Conservation (phyloP, 2,113 vertebrate species). For the Meles meles region DNA sequence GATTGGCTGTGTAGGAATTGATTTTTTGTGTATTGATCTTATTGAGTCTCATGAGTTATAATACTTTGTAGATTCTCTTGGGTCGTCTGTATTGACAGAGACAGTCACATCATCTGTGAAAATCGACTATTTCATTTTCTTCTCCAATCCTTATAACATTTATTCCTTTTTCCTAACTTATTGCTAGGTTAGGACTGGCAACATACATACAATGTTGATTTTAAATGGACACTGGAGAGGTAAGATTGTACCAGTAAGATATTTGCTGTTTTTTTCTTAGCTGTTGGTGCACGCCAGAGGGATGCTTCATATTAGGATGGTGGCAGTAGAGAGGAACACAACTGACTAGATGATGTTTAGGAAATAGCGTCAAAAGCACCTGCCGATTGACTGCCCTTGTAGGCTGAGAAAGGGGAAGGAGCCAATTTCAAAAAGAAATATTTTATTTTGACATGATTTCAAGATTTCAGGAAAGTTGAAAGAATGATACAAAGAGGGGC, state of each 20-base stretch:
- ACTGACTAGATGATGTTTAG: background rate
- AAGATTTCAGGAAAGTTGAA: background rate
- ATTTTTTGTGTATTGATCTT: background rate
- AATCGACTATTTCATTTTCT: background rate
- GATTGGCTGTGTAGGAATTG: background rate
- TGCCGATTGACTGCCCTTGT: background rate
- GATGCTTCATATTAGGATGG: background rate
- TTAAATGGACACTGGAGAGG: background rate
- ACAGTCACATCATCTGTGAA: background rate
- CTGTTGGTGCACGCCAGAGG: background rate
- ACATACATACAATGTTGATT: background rate
- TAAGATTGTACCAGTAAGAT: background rate
- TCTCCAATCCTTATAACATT: background rate
- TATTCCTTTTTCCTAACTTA: background rate
- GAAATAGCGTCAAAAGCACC: background rate
- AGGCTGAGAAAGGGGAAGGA: background rate
- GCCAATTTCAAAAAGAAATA: background rate
- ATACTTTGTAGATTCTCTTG: background rate
- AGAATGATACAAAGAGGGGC: background rate
- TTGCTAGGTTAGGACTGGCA: background rate
- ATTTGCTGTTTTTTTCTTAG: background rate
- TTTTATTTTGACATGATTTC: background rate
- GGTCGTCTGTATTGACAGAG: background rate
- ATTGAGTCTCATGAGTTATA: background rate
- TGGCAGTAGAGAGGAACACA: background rate